These are phyloP conservation scores for Pygoscelis adeliae DNA, from an alignment of 2,113 vertebrate species.

Conservation along the genomic window DNA sequence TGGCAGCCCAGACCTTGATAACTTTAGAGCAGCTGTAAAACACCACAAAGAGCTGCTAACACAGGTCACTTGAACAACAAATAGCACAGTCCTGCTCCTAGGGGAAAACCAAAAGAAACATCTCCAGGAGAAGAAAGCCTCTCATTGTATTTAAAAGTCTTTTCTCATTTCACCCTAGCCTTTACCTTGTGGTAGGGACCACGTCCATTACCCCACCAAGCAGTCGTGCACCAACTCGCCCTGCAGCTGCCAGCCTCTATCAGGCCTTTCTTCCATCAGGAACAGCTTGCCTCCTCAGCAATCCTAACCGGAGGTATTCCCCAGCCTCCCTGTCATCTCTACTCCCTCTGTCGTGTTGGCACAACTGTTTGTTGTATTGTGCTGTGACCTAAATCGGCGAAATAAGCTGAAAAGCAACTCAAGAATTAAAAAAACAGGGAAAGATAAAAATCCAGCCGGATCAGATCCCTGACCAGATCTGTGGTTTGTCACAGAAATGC, in stretches of 20 bases:
- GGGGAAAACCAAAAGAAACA: neutral
- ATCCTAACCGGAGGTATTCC: neutral
- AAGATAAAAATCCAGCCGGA: neutral
- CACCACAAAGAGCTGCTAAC: neutral
- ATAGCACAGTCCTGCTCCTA: neutral
- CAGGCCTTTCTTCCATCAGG: neutral
- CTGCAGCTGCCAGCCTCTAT: neutral
- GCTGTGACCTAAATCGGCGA: neutral
- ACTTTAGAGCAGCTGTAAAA: neutral
- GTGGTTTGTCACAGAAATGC: neutral
- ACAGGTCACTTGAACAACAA: neutral
- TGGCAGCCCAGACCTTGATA: neutral
- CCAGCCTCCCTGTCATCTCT: neutral
- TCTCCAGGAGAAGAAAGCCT: neutral
- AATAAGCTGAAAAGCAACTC: neutral
- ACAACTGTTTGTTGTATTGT: neutral
- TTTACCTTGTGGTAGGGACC: neutral
- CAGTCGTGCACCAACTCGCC: fast-evolving
- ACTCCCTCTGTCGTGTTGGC: fast-evolving
- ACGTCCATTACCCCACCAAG: neutral
- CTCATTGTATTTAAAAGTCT: neutral
- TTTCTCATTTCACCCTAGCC: neutral
- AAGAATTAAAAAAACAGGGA: neutral
- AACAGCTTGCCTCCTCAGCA: neutral
- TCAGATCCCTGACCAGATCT: neutral